Evolutionary conservation across 92 coral and sea anemone genomes (phyloP), one percentile per base, ranked within the genome.

Genomic region (Blastomussa wellsi): DNA sequence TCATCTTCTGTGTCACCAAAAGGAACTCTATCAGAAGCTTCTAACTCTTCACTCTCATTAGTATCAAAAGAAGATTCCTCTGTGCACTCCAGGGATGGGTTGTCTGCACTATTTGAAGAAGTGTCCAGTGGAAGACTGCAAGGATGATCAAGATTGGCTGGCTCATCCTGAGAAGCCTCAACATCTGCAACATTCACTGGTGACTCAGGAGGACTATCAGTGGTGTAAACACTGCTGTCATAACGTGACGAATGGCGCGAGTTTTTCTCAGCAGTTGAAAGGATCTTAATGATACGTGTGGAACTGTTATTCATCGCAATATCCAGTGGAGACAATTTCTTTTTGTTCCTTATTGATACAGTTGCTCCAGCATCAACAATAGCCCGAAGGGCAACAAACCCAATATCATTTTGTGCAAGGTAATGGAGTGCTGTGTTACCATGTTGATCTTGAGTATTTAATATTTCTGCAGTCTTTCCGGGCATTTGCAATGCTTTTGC

Each of bases 341-440:
- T 49, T 0, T 83, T 91, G 79, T 93, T 95, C 20, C 28, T 79
- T 14, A 91, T 75, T 7, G 87, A 68, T 6, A 87, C 7, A 38
- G 86, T 91, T 32, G 89, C 95, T 0, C 97, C 97, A 24, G 89
- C 94, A 19, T 89, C 84, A 17, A 95, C 52, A 9, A 94, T 75
- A 39, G 71, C 51, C 16, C 88, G 84, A 24, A 95, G 77, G 9
- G 86, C 75, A 20, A 84, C 67, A 64, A 95, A 79, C 73, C 92
- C 82, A 16, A 74, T 64, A 31, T 93, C 92, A 72, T 82, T 92
- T 17, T 84, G 79, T 7, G 98, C 92, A 16, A 95, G 90, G 66
- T 93, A 87, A 77, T 95, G 96, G 1, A 91, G 55, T 17, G 82
- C 80, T 0, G 97, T 89, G 82, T 93, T 88, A 5, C 98, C 98